A percentile compares a stretch with the other conserved stretches of the same genome.
phyloP scores from a whole-genome alignment of 2,113 vertebrate species.

The Rattus norvegicus region DNA sequence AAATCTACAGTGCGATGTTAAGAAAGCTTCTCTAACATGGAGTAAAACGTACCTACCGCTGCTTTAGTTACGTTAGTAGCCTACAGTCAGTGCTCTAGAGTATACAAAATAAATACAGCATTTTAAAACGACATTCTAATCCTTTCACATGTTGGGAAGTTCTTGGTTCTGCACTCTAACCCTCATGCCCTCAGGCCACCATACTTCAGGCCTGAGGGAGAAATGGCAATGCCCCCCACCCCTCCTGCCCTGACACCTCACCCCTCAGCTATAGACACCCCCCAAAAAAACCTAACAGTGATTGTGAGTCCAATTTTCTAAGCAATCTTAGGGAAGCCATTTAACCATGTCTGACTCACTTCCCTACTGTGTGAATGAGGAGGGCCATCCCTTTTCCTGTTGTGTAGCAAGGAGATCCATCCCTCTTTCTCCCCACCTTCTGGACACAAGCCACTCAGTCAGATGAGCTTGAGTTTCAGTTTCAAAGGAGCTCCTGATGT shows the following conservation, averaged over 20 bases:
- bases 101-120: slow-evolving; percentile 28
- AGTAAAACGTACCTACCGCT: slow-evolving; percentile 39
- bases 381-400: background rate
- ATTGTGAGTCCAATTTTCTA: background rate
- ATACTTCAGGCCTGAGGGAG: background rate
- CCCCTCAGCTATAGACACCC: too few species aligned
- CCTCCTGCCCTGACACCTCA: too few species aligned
- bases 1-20: background rate
- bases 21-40: slow-evolving; percentile 29
- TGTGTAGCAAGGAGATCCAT: background rate
- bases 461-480: slow-evolving; percentile 39
- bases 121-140: slow-evolving; percentile 23
- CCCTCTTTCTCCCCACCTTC: background rate
- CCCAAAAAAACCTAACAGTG: background rate
- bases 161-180: background rate
- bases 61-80: background rate
- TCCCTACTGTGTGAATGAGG: background rate
- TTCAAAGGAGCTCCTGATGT: background rate
- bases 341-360: background rate
- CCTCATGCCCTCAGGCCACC: background rate
- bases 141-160: background rate
- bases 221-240: background rate
- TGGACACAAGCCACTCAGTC: background rate
- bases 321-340: background rate
- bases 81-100: background rate